Evolutionary conservation across 2,797 vertebrate genomes (phyloP).

Genomic region (Dicrostonyx torquatus): DNA sequence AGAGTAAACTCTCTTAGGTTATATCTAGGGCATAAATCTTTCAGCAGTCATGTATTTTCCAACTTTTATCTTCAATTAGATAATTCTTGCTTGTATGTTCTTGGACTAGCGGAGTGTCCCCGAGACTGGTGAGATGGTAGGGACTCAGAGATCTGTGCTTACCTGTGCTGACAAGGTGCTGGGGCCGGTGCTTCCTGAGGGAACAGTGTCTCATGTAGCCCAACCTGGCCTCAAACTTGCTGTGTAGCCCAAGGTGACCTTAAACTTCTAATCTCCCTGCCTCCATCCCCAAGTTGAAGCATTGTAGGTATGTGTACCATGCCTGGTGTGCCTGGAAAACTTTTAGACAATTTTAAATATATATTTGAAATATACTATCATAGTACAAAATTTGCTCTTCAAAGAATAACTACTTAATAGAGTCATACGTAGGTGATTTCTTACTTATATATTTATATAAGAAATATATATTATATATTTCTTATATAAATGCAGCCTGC

Average conservation of each 20-base stretch:
- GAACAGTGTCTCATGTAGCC: background rate
- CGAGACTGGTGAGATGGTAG: background rate
- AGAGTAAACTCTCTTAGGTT: background rate
- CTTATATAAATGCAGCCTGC: background rate
- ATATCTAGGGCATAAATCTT: conserved; percentile 13
- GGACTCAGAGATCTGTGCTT: background rate
- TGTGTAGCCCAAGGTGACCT: background rate
- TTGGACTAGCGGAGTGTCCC: background rate
- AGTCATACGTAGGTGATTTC: background rate
- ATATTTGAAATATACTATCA: conserved; percentile 8
- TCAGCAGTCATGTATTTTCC: conserved; percentile 44
- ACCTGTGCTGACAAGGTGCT: background rate
- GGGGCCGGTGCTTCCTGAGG: background rate
- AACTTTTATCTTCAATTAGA: conserved; percentile 20
- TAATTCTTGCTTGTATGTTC: conserved; percentile 28
- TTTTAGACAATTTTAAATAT: background rate
- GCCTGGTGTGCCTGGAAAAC: background rate
- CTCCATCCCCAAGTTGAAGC: background rate
- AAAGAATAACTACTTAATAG: conserved; percentile 12
- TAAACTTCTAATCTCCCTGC: background rate
- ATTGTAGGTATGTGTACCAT: background rate
- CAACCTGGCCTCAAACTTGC: background rate
- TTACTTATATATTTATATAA: too few relatives aligned
- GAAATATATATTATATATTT: too few relatives aligned
- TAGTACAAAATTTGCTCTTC: background rate